A percentile compares a stretch with the other conserved stretches of the same genome.
Evolutionary conservation across 2,113 vertebrate species (phyloP).

Genomic region (Poeciliopsis turrubarensis): DNA sequence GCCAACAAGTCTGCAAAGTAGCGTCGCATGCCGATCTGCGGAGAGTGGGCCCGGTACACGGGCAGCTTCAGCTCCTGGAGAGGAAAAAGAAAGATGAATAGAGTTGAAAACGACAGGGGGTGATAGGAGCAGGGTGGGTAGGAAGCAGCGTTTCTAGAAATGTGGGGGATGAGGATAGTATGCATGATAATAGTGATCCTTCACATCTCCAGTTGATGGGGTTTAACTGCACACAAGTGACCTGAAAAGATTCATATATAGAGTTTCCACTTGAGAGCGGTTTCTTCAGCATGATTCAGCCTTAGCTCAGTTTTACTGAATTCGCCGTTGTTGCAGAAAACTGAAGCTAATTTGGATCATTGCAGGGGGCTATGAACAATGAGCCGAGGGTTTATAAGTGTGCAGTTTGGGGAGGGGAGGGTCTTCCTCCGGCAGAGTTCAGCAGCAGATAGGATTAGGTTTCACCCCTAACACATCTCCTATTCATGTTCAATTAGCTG

Average conservation of each 20-base stretch:
- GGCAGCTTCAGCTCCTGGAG: slow-evolving; percentile 90
- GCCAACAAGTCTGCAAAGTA: slow-evolving; percentile 89
- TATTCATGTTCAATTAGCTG: slow-evolving; percentile 77
- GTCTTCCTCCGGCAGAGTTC: slow-evolving; percentile 35
- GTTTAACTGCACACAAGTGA: slow-evolving; percentile 30
- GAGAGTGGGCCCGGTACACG: slow-evolving; percentile 85
- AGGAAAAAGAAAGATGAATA: not conserved
- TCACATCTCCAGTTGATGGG: slow-evolving; percentile 35
- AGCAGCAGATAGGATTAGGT: slow-evolving; percentile 71
- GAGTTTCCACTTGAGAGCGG: slow-evolving; percentile 22
- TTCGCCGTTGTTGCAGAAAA: slow-evolving; percentile 34
- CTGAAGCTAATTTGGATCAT: slow-evolving; percentile 65
- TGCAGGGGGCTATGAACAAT: slow-evolving; percentile 54
- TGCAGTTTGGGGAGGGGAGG: slow-evolving; percentile 13
- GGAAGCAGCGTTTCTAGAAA: slow-evolving; percentile 32
- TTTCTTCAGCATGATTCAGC: slow-evolving; percentile 21
- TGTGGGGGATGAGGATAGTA: slow-evolving; percentile 36
- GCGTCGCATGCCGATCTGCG: slow-evolving; percentile 88
- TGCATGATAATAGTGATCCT: slow-evolving; percentile 57
- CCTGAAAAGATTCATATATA: slow-evolving; percentile 22
- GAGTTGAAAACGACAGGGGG: slow-evolving; percentile 8
- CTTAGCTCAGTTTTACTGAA: slow-evolving; percentile 37
- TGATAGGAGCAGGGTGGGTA: slow-evolving; percentile 29
- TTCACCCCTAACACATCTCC: slow-evolving; percentile 69
- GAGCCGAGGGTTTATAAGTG: slow-evolving; percentile 30